These are phyloP conservation scores for Pangasianodon gigas DNA, from an alignment of 2,113 vertebrate genomes.

Conservation along the genomic window DNA sequence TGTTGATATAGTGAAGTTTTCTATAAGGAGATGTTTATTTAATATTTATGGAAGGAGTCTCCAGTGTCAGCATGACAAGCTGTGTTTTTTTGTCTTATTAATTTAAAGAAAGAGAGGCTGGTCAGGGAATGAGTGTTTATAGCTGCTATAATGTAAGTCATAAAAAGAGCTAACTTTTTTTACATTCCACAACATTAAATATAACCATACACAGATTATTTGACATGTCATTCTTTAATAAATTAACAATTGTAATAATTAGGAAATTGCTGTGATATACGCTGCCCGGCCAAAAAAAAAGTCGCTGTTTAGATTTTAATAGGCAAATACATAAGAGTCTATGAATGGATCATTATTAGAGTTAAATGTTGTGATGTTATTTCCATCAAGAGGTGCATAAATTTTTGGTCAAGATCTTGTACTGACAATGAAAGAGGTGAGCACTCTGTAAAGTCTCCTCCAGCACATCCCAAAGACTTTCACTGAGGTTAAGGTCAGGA, in stretches of 20 bases:
- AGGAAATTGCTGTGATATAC: background rate
- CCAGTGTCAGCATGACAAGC: background rate
- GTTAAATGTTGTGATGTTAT: too few relatives aligned
- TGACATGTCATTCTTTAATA: background rate
- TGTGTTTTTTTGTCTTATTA: background rate
- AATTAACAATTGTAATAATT: background rate
- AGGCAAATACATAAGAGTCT: too few relatives aligned
- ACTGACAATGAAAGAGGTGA: too few relatives aligned
- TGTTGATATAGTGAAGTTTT: background rate
- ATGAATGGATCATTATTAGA: too few relatives aligned
- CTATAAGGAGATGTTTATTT: background rate
- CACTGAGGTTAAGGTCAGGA: too few relatives aligned
- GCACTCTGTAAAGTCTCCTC: too few relatives aligned
- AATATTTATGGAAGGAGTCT: background rate
- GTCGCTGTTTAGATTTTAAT: too few relatives aligned
- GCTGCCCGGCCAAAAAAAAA: too few relatives aligned
- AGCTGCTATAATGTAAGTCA: background rate
- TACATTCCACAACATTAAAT: background rate
- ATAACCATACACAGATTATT: background rate
- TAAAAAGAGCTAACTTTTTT: background rate
- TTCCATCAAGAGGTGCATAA: too few relatives aligned
- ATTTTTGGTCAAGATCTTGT: too few relatives aligned
- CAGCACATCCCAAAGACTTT: too few relatives aligned
- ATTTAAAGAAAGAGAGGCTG: background rate
- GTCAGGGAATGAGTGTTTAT: background rate